These are phyloP conservation scores for Circaetus cinerascens DNA, from an alignment of 2,113 vertebrate genomes.

Conservation along the genomic window DNA sequence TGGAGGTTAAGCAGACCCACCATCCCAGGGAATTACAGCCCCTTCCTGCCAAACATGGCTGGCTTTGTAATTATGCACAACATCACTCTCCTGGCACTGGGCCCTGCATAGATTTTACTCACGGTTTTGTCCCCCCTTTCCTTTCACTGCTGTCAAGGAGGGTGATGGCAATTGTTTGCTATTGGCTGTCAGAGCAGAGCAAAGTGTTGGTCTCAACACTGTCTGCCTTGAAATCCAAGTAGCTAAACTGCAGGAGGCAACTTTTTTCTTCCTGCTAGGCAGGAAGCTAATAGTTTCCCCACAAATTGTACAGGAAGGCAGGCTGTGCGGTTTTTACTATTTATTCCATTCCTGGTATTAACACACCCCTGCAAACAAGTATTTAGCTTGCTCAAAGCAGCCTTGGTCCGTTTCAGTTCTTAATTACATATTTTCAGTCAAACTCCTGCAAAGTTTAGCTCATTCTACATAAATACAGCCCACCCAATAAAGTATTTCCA, in stretches of 20 bases:
- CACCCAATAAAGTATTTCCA: not conserved
- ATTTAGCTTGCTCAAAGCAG: not conserved
- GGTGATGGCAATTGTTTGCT: slow-evolving; percentile 32
- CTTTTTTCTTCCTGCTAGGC: slow-evolving; percentile 28
- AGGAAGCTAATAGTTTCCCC: slow-evolving; percentile 29
- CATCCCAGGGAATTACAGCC: slow-evolving; percentile 21
- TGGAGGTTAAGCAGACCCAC: slow-evolving; percentile 29
- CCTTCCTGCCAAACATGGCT: slow-evolving; percentile 31
- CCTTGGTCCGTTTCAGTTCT: not conserved
- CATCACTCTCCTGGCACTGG: slow-evolving; percentile 14
- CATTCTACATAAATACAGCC: not conserved
- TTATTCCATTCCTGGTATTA: not conserved
- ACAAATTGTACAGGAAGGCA: slow-evolving; percentile 14
- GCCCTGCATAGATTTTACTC: slow-evolving; percentile 52
- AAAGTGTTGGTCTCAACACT: not conserved
- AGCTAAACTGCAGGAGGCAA: slow-evolving; percentile 38
- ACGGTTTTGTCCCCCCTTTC: slow-evolving; percentile 3
- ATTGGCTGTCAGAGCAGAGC: not conserved
- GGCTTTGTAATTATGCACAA: slow-evolving; percentile 15
- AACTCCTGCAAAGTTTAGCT: not conserved
- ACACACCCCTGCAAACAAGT: not conserved
- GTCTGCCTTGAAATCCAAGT: slow-evolving; percentile 44
- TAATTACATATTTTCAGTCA: not conserved
- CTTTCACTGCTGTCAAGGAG: slow-evolving; percentile 39
- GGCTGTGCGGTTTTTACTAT: not conserved